Evolutionary conservation across 2,797 vertebrate genomes (phyloP).

Genomic region (Neosilurus hyrtlii): DNA sequence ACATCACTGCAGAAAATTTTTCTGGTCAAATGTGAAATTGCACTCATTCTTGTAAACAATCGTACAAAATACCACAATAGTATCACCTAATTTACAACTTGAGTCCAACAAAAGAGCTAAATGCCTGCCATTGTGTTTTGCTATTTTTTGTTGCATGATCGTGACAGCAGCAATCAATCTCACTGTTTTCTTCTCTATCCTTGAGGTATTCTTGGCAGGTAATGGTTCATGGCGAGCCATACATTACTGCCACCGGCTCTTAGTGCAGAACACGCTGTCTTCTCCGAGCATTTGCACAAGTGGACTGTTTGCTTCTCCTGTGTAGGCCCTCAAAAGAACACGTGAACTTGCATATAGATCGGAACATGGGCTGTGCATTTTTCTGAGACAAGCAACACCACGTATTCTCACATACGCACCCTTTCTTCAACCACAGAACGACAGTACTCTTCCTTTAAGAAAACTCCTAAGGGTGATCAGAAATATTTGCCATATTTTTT

Average conservation of each 20-base stretch:
- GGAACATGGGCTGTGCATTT: constrained; percentile 47
- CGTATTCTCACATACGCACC: constrained; percentile 1
- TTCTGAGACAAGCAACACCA: constrained; percentile 16
- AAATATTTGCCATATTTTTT: not conserved
- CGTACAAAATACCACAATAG: not conserved
- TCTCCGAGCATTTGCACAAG: constrained; percentile 44
- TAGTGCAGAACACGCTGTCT: constrained; percentile 38
- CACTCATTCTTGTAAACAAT: not conserved
- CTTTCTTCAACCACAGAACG: not conserved
- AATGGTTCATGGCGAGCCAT: constrained; percentile 65
- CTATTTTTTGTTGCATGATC: constrained; percentile 28
- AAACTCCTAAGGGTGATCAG: not conserved
- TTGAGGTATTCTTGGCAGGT: constrained; percentile 57
- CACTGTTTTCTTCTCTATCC: constrained; percentile 58
- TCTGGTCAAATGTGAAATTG: not conserved
- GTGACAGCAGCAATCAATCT: constrained; percentile 9
- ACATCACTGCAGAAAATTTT: not conserved
- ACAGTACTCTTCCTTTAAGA: too few species aligned
- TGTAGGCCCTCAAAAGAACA: constrained; percentile 20
- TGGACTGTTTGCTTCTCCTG: constrained; percentile 45
- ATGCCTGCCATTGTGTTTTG: constrained; percentile 1
- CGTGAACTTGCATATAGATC: constrained; percentile 75
- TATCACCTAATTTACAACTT: not conserved
- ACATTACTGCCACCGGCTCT: constrained; percentile 61
- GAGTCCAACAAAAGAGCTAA: not conserved